phyloP scores from a whole-genome alignment of 2,888 invertebrate genomes.

The Watsonalla binaria region DNA sequence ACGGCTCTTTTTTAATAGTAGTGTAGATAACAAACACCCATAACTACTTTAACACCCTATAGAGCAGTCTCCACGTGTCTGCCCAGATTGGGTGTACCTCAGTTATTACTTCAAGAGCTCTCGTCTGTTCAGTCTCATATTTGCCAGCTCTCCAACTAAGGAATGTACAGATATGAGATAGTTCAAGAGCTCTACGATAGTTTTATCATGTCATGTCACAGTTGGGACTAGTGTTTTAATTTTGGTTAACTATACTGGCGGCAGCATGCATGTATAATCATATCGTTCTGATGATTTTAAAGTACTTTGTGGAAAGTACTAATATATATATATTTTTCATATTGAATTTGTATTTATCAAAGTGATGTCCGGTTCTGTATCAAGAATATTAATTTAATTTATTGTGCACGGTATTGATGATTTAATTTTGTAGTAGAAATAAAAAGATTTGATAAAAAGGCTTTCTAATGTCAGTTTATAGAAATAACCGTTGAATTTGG shows the following conservation, averaged over 20 bases:
- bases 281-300: not conserved
- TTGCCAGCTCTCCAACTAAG: slow-evolving; percentile 11
- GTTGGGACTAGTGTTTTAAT: not conserved
- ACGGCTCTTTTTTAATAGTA: no score
- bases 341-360: no score
- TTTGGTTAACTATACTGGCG: no score
- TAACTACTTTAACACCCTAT: not conserved
- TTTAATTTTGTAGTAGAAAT: no score
- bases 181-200: not conserved
- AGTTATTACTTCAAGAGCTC: slow-evolving; percentile 45
- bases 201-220: not conserved
- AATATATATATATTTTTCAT: not conserved
- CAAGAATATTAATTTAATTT: no score
- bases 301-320: not conserved
- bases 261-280: no score
- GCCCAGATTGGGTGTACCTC: slow-evolving; percentile 17
- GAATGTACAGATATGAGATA: slow-evolving; percentile 1
- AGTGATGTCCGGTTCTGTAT: no score
- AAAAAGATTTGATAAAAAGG: no score
- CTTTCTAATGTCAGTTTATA: no score
- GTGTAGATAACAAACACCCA: no score
- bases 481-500: no score
- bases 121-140: slow-evolving; percentile 38
- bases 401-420: no score
- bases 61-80: not conserved